Evolutionary conservation across 2,113 vertebrate genomes (phyloP).

Genomic region (Dipodomys stephensi): DNA sequence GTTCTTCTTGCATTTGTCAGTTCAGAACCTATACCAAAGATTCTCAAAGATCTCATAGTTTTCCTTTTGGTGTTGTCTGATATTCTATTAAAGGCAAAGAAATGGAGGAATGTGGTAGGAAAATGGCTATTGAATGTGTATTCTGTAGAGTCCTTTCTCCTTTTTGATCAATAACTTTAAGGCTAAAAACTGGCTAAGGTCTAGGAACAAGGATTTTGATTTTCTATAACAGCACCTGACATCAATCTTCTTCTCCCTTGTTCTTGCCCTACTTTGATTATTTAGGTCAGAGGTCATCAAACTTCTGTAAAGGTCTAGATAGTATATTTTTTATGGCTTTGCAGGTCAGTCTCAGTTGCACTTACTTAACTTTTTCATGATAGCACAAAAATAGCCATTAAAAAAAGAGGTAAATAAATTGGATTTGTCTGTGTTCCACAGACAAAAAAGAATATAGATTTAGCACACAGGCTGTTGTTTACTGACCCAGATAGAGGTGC

Average conservation of each 20-base stretch:
- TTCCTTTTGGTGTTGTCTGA: neutral
- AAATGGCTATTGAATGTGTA: neutral
- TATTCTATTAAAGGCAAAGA: neutral
- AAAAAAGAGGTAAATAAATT: constrained; percentile 62
- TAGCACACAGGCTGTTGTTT: neutral
- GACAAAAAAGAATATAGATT: constrained; percentile 26
- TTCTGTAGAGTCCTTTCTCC: constrained; percentile 1
- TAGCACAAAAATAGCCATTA: constrained; percentile 26
- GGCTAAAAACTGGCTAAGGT: constrained; percentile 17
- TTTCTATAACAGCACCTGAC: constrained; percentile 30
- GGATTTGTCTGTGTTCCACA: neutral
- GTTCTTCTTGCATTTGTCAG: neutral
- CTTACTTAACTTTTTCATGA: constrained; percentile 51
- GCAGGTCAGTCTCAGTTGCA: neutral
- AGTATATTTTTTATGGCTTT: constrained; percentile 52
- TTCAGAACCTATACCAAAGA: neutral
- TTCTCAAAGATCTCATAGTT: neutral
- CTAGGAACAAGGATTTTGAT: constrained; percentile 19
- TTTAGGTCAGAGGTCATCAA: constrained; percentile 48
- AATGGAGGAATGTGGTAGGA: neutral
- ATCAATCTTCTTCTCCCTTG: constrained; percentile 63
- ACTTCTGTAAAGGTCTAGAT: constrained; percentile 17
- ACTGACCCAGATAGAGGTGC: constrained; percentile 18
- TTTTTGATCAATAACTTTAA: constrained; percentile 46
- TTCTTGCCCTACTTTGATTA: constrained; percentile 61